Evolutionary conservation across 2,797 vertebrate genomes (phyloP).

Genomic region (Pampus argenteus): DNA sequence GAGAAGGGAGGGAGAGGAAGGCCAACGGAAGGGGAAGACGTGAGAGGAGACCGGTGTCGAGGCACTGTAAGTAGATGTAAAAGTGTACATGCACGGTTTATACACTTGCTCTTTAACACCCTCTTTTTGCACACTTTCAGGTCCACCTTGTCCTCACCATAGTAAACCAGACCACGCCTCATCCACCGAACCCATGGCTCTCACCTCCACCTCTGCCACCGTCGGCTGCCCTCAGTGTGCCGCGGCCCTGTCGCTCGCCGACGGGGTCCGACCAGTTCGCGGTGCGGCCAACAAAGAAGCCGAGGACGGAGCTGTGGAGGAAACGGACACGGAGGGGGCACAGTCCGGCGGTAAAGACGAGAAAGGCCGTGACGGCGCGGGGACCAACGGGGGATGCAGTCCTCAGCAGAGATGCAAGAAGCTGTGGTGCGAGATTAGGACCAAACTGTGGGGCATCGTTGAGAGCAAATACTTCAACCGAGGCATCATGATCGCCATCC

Average conservation of each 20-base stretch:
- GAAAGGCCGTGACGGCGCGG: constrained; percentile 5
- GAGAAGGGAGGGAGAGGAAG: constrained; percentile 54
- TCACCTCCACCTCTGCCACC: constrained; percentile 80
- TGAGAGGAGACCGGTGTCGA: constrained; percentile 42
- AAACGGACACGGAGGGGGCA: constrained; percentile 57
- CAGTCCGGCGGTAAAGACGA: constrained; percentile 44
- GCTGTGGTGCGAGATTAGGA: constrained; percentile 79
- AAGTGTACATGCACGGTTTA: background rate
- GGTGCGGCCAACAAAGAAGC: constrained; percentile 53
- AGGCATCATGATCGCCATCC: constrained; percentile 97
- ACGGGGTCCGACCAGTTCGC: constrained; percentile 47
- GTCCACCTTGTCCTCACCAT: constrained; percentile 83
- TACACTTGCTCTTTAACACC: background rate
- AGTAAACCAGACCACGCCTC: constrained; percentile 79
- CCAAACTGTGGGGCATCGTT: constrained; percentile 91
- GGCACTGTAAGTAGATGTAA: constrained; percentile 47
- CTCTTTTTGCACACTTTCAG: constrained; percentile 68
- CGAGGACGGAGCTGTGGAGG: constrained; percentile 66
- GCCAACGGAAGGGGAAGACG: constrained; percentile 59
- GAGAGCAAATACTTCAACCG: constrained; percentile 99
- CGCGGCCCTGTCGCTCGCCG: constrained; percentile 56
- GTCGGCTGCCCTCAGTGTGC: constrained; percentile 86
- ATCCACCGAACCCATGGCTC: constrained; percentile 79
- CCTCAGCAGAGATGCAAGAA: constrained; percentile 65
- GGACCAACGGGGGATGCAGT: constrained; percentile 34